phyloP scores from a whole-genome alignment of 1,140 invertebrate genomes.

The Aleiodes sp. region DNA sequence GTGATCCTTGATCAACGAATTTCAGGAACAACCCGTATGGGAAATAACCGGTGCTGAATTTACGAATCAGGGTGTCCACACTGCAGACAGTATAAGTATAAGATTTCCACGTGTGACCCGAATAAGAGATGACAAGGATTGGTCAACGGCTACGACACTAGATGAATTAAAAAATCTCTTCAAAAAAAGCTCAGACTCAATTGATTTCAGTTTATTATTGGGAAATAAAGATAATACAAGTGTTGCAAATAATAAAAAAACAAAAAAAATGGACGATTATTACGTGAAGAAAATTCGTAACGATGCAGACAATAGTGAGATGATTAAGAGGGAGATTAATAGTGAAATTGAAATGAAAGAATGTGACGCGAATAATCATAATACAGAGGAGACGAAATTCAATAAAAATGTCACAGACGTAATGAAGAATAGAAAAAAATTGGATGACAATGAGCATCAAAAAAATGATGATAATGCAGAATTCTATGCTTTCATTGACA shows the following conservation, averaged over 20 bases:
- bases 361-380: not conserved
- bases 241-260: conserved; percentile 8
- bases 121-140: conserved; percentile 85
- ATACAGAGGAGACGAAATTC: not conserved
- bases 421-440: conserved; percentile 32
- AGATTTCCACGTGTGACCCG: conserved; percentile 89
- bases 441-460: conserved; percentile 19
- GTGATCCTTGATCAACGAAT: too few species aligned
- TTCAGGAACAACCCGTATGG: conserved; percentile 84
- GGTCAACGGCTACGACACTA: conserved; percentile 83
- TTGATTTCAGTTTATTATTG: conserved; percentile 71
- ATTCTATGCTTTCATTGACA: conserved; percentile 50
- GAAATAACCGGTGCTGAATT: conserved; percentile 95
- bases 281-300: not conserved
- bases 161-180: conserved; percentile 75
- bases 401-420: conserved; percentile 22
- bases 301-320: not conserved
- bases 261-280: not conserved
- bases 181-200: conserved; percentile 74
- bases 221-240: not conserved
- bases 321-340: not conserved
- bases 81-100: conserved; percentile 91
- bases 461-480: conserved; percentile 28
- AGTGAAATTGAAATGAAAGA: conserved; percentile 5
- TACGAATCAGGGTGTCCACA: conserved; percentile 86